Percentiles rank a stretch among this genome's conserved stretches.
Evolutionary conservation across 2,888 invertebrate genomes (phyloP).

Genomic region (Heliconius erato): DNA sequence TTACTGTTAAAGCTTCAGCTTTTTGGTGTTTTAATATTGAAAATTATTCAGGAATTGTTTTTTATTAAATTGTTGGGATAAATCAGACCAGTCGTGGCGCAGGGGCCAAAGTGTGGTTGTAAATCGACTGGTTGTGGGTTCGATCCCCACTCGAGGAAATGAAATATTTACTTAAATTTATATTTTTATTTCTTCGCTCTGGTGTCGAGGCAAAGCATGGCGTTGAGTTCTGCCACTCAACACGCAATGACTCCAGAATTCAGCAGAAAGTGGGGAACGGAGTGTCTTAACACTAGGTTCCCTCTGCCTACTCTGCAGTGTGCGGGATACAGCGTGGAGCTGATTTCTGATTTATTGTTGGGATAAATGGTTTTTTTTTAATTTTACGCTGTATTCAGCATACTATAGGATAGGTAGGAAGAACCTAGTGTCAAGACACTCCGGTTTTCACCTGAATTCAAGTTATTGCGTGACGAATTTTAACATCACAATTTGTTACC

Average conservation of each 20-base stretch:
- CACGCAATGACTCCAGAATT: too few species aligned
- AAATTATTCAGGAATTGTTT: background rate
- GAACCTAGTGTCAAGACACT: background rate
- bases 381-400: background rate
- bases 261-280: too few species aligned
- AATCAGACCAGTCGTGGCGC: background rate
- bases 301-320: too few species aligned
- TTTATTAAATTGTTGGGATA: slow-evolving; percentile 47
- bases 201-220: too few species aligned
- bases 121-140: too few species aligned
- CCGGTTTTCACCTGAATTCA: background rate
- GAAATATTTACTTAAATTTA: too few species aligned
- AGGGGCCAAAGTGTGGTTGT: too few species aligned
- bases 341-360: background rate
- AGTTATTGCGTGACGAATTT: background rate
- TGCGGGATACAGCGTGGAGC: too few species aligned
- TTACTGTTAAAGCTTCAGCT: slow-evolving; percentile 6
- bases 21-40: slow-evolving; percentile 12
- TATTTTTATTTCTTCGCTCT: too few species aligned
- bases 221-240: background rate
- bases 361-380: background rate
- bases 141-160: too few species aligned
- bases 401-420: background rate
- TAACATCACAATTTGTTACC: too few species aligned
- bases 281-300: too few species aligned